A percentile compares a stretch with the other conserved stretches of the same genome.
Evolutionary conservation across 2,888 invertebrate genomes (phyloP).

Genomic region (Trypoxylon attenuatum): DNA sequence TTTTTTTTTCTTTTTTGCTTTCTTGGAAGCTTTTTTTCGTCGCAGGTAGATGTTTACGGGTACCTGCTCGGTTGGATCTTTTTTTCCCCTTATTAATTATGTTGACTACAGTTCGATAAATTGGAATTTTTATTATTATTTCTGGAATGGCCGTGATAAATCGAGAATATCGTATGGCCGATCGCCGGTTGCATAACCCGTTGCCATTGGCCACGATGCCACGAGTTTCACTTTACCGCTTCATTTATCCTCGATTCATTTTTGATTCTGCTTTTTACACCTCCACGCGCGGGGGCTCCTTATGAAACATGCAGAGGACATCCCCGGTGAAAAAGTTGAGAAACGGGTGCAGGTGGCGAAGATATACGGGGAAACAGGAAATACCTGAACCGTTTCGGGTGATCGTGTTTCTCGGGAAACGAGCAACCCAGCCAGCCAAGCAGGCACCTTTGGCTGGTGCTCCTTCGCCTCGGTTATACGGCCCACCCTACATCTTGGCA

Average conservation of each 20-base stretch:
- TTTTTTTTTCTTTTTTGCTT: no score
- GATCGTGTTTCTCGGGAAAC: slow-evolving; percentile 55
- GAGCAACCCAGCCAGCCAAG: no score
- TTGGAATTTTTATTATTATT: no score
- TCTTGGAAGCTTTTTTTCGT: no score
- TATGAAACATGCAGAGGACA: slow-evolving; percentile 60
- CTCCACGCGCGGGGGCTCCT: slow-evolving; percentile 47
- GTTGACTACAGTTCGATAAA: no score
- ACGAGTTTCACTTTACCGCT: slow-evolving; percentile 46
- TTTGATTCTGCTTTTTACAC: slow-evolving; percentile 52
- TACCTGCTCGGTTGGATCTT: no score
- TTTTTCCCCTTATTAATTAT: no score
- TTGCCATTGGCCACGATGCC: neutral
- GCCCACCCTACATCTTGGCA: slow-evolving; percentile 21
- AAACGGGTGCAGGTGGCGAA: slow-evolving; percentile 58
- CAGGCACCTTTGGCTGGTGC: no score
- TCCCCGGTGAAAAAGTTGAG: slow-evolving; percentile 58
- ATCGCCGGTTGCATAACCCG: no score
- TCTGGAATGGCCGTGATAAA: no score
- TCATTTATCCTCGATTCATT: slow-evolving; percentile 50
- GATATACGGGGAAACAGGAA: slow-evolving; percentile 59
- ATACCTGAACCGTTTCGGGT: slow-evolving; percentile 55
- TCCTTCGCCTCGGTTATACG: slow-evolving; percentile 7
- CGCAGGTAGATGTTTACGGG: no score
- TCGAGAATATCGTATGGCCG: no score